A percentile compares a stretch with the other conserved stretches of the same genome.
These are phyloP conservation scores for Drepanosiphum platanoidis DNA, from an alignment of 2,888 invertebrate species.

Conservation along the genomic window DNA sequence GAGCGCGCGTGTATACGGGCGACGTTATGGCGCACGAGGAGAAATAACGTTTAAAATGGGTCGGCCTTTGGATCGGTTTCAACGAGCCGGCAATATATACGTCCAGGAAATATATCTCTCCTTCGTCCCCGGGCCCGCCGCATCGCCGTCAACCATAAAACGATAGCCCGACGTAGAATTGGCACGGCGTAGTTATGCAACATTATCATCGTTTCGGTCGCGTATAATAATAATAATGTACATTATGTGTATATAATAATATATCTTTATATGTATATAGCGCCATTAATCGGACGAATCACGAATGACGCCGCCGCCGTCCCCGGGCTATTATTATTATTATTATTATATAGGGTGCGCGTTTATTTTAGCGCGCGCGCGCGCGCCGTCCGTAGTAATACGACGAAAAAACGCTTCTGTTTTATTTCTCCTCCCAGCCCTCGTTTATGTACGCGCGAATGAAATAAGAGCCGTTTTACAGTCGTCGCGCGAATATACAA, in stretches of 20 bases:
- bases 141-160: slow-evolving; percentile 30
- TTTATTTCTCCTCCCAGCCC: neutral
- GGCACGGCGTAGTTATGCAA: slow-evolving; percentile 25
- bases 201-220: slow-evolving; percentile 32
- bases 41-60: slow-evolving; percentile 47
- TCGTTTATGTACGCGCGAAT: neutral
- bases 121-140: neutral
- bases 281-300: slow-evolving; percentile 17
- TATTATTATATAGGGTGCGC: neutral
- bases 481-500: neutral
- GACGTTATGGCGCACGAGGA: slow-evolving; percentile 30
- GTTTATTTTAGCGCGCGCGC: neutral
- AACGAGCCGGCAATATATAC: slow-evolving; percentile 24
- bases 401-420: neutral
- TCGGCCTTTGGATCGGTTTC: slow-evolving; percentile 58
- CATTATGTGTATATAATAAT: neutral
- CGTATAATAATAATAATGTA: too few relatives aligned
- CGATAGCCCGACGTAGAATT: slow-evolving; percentile 34
- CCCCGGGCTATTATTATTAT: too few relatives aligned
- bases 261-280: neutral
- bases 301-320: neutral
- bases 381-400: neutral
- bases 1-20: neutral
- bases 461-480: slow-evolving; percentile 3
- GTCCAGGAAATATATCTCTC: neutral